phyloP scores from a whole-genome alignment of 2,113 vertebrate species.

The Hucho hucho region DNA sequence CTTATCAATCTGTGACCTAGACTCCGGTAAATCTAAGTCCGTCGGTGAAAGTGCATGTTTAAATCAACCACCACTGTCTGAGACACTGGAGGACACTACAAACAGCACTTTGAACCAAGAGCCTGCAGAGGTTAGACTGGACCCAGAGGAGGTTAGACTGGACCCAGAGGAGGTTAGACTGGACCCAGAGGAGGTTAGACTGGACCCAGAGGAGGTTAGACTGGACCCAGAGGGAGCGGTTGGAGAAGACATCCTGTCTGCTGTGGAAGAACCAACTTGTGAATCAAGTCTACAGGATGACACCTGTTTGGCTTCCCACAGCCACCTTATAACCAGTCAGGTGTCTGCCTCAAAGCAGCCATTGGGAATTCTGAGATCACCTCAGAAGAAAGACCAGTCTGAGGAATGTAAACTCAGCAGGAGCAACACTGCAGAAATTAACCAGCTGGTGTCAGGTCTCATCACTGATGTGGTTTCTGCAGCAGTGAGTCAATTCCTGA shows the following conservation, averaged over 20 bases:
- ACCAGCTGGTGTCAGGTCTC: not conserved
- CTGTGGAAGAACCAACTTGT: not conserved
- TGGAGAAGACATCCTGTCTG: slow-evolving; percentile 4
- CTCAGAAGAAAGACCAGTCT: not conserved
- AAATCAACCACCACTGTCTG: not conserved
- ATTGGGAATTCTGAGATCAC: too few relatives aligned
- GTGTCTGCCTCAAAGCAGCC: not conserved
- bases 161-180: too few relatives aligned
- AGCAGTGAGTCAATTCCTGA: not conserved
- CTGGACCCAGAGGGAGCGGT: slow-evolving; percentile 52
- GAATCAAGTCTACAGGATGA: not conserved
- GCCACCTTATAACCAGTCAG: not conserved
- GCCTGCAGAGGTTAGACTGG: not conserved
- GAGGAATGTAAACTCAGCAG: not conserved
- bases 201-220: not conserved
- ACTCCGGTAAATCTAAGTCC: too few relatives aligned
- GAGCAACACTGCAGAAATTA: not conserved
- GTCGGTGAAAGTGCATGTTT: not conserved
- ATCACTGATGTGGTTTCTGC: not conserved
- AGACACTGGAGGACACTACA: not conserved
- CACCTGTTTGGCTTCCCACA: not conserved
- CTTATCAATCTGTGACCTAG: too few relatives aligned
- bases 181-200: too few relatives aligned
- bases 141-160: too few relatives aligned
- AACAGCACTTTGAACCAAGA: not conserved